Evolutionary conservation across 1,140 invertebrate genomes (phyloP).

Genomic region (Ylistrum balloti): DNA sequence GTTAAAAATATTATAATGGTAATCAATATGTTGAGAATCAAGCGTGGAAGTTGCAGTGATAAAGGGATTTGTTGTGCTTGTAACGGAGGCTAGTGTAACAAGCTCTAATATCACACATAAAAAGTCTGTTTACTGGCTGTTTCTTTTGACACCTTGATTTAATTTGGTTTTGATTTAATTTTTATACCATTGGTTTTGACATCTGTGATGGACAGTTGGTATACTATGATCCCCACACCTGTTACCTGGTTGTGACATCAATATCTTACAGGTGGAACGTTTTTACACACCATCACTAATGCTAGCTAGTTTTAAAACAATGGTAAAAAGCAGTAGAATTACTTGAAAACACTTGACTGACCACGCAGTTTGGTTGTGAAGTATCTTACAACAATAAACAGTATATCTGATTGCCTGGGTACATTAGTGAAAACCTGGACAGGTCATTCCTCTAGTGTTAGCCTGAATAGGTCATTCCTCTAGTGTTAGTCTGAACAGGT

Average conservation of each 20-base stretch:
- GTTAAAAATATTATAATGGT: neutral
- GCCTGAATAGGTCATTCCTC: no score
- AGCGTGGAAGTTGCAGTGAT: neutral
- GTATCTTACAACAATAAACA: no score
- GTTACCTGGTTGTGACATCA: neutral
- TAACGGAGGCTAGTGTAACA: neutral
- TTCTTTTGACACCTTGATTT: neutral
- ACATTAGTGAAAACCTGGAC: no score
- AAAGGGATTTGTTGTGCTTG: neutral
- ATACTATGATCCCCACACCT: neutral
- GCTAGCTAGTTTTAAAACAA: neutral
- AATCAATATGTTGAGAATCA: slow-evolving; percentile 27
- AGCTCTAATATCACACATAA: neutral
- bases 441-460: no score
- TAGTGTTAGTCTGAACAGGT: no score
- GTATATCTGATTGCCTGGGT: no score
- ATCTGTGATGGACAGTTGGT: neutral
- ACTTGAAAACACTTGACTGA: no score
- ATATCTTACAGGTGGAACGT: neutral
- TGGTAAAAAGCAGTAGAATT: neutral
- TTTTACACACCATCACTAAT: neutral
- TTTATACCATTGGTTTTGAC: neutral
- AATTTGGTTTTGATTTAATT: neutral
- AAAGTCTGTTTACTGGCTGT: neutral
- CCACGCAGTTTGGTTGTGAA: no score